phyloP scores from a whole-genome alignment of 2,113 vertebrate species.

The Hemiprocne comata region DNA sequence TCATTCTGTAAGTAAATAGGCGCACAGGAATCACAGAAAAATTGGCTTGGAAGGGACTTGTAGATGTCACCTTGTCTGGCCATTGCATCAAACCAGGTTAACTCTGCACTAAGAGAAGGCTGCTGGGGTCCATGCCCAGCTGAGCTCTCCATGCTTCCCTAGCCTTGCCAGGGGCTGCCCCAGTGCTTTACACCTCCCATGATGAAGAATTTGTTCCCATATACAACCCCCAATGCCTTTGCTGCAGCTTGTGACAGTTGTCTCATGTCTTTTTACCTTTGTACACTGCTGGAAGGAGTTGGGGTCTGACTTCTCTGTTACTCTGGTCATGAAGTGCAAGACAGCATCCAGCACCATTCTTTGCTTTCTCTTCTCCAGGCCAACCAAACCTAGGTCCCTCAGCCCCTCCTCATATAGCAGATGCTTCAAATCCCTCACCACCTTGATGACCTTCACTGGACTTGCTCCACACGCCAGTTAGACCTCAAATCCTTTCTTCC shows the following conservation, averaged over 20 bases:
- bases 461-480: not conserved
- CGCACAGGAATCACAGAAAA: not conserved
- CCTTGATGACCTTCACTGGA: not conserved
- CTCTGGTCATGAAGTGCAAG: not conserved
- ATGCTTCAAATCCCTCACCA: not conserved
- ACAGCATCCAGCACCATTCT: not conserved
- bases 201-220: not conserved
- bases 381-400: not conserved
- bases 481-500: not conserved
- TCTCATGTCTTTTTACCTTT: not conserved
- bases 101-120: not conserved
- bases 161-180: rapidly evolving
- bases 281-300: not conserved
- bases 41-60: not conserved
- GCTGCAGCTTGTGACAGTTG: not conserved
- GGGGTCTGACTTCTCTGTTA: not conserved
- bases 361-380: not conserved
- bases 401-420: not conserved
- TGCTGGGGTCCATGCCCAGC: not conserved
- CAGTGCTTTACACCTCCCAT: not conserved
- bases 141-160: not conserved
- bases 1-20: slow-evolving; percentile 48
- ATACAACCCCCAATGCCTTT: not conserved
- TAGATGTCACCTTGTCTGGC: not conserved
- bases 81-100: not conserved